These are phyloP conservation scores for Pseudomyrmex flavicornis DNA, from an alignment of 1,140 invertebrate genomes.

Conservation along the genomic window DNA sequence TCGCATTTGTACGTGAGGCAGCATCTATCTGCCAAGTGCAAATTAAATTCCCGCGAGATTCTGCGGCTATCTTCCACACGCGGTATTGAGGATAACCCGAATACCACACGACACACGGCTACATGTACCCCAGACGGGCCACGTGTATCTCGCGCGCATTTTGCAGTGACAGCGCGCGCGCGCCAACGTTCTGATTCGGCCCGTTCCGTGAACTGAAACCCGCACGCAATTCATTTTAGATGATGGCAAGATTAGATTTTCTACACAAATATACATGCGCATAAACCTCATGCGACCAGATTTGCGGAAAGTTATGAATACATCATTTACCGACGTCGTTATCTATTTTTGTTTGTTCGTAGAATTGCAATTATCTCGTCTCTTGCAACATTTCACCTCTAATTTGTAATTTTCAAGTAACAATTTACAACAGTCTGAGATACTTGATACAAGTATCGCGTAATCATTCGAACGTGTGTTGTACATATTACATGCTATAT, in stretches of 20 bases:
- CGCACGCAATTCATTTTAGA: conserved; percentile 61
- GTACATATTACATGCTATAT: background rate
- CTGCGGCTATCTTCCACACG: conserved; percentile 39
- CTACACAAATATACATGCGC: background rate
- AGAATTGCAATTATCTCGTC: too few relatives aligned
- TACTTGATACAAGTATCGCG: too few relatives aligned
- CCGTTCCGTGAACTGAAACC: conserved; percentile 38
- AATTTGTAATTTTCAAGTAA: too few relatives aligned
- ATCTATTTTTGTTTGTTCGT: too few relatives aligned
- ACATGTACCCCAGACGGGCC: conserved; percentile 15
- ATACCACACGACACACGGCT: conserved; percentile 50
- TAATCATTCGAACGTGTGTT: too few relatives aligned
- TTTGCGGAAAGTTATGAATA: background rate
- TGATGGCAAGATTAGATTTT: conserved; percentile 48
- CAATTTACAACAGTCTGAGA: too few relatives aligned
- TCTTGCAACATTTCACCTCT: background rate
- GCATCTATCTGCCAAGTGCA: conserved; percentile 33
- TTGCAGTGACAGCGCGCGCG: conserved; percentile 21
- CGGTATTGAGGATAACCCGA: conserved; percentile 46
- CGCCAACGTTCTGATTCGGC: conserved; percentile 27
- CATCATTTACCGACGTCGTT: too few relatives aligned
- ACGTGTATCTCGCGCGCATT: conserved; percentile 54
- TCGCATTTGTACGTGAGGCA: conserved; percentile 24
- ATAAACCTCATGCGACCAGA: background rate
- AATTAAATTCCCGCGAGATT: conserved; percentile 63